Conservation (phyloP, 1,140 invertebrate species). For the Polypedilum vanderplanki region DNA sequence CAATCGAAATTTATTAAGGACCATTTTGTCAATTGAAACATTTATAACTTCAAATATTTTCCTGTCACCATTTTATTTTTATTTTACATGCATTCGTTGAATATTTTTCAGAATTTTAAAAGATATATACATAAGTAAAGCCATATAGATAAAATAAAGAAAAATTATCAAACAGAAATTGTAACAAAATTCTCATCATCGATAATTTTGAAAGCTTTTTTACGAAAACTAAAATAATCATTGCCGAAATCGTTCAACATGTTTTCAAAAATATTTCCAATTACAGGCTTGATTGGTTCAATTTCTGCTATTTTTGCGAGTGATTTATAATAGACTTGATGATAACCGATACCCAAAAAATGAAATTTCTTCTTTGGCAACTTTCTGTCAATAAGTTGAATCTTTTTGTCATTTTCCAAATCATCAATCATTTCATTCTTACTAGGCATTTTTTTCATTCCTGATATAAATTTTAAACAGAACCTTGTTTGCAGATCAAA, state of each 20-base stretch:
- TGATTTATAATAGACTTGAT: slow-evolving; percentile 59
- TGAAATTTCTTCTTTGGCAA: slow-evolving; percentile 53
- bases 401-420: slow-evolving; percentile 46
- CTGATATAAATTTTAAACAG: slow-evolving; percentile 47
- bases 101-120: too few relatives aligned
- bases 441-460: slow-evolving; percentile 43
- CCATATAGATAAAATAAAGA: too few relatives aligned
- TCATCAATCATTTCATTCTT: slow-evolving; percentile 54
- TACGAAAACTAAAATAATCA: slow-evolving; percentile 58
- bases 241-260: slow-evolving; percentile 59
- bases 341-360: slow-evolving; percentile 51
- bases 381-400: slow-evolving; percentile 38
- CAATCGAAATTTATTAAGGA: too few relatives aligned
- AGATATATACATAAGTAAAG: too few relatives aligned
- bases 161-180: not conserved
- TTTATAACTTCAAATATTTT: too few relatives aligned
- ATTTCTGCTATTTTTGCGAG: slow-evolving; percentile 56
- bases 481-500: slow-evolving; percentile 44
- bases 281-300: slow-evolving; percentile 53
- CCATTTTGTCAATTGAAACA: too few relatives aligned
- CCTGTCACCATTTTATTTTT: too few relatives aligned
- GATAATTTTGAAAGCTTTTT: slow-evolving; percentile 57
- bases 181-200: slow-evolving; percentile 52
- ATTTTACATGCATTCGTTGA: too few relatives aligned
- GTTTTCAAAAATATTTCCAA: slow-evolving; percentile 44